These are phyloP conservation scores for Hippopotamus amphibius DNA, from an alignment of 2,113 vertebrate species.

Conservation along the genomic window DNA sequence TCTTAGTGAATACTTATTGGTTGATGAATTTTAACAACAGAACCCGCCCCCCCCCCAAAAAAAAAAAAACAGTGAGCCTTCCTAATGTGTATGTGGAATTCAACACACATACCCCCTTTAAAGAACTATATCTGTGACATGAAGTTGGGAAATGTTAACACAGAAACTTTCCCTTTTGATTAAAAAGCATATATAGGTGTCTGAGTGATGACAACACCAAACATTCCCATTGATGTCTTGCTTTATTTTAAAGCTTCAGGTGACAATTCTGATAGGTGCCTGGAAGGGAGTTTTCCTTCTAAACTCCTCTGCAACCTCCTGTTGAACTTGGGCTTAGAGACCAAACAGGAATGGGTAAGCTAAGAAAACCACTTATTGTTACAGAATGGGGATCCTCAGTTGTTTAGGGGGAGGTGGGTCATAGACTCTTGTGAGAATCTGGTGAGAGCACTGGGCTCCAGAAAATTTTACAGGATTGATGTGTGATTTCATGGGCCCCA, in stretches of 20 bases:
- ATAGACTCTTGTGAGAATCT: background rate
- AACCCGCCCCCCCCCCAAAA: background rate
- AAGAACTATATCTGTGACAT: conserved; percentile 15
- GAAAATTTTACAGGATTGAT: background rate
- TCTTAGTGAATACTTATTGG: background rate
- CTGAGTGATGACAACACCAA: background rate
- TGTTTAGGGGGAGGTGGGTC: background rate
- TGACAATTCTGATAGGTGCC: background rate
- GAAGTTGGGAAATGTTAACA: conserved; percentile 1
- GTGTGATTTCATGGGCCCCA: background rate
- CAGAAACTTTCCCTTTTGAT: background rate
- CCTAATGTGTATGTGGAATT: background rate
- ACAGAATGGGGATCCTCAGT: background rate
- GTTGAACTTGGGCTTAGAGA: background rate
- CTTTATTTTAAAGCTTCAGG: background rate
- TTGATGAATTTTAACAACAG: background rate
- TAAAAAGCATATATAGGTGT: background rate
- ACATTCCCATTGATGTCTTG: background rate
- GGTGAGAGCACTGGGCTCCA: background rate
- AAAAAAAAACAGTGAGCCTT: background rate
- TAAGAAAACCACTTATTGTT: background rate
- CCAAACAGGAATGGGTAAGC: background rate
- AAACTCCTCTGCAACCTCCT: background rate
- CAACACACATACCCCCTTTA: background rate
- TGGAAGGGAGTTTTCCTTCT: background rate